A percentile compares a stretch with the other conserved stretches of the same genome.
Evolutionary conservation across 2,113 vertebrate species (phyloP).

Genomic region (Varanus salvator): DNA sequence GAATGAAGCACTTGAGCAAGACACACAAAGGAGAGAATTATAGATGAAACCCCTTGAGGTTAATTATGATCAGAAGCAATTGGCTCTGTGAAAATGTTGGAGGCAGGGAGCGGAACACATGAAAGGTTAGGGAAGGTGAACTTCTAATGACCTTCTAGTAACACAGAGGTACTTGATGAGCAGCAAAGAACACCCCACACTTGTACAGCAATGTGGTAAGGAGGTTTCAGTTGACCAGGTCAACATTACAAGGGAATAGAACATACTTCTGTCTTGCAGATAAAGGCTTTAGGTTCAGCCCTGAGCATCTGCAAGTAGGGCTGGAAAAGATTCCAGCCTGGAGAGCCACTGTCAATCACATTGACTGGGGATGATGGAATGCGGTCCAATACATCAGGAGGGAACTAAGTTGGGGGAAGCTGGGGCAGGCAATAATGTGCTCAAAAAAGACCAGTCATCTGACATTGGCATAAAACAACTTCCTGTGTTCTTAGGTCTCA

Average conservation of each 20-base stretch:
- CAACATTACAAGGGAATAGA: background rate
- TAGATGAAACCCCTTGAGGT: constrained; percentile 62
- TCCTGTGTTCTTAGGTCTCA: background rate
- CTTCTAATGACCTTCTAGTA: constrained; percentile 21
- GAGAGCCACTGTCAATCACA: too few relatives aligned
- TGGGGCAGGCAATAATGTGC: background rate
- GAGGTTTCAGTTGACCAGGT: background rate
- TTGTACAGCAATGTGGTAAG: background rate
- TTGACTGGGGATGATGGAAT: background rate
- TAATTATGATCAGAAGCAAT: constrained; percentile 69
- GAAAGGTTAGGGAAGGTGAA: constrained; percentile 32
- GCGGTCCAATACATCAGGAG: background rate
- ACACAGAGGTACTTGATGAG: background rate
- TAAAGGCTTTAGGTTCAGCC: background rate
- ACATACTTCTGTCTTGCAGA: background rate
- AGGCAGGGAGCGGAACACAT: background rate
- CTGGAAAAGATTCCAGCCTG: background rate
- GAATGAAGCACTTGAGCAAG: background rate
- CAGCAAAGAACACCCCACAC: background rate
- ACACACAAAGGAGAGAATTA: constrained; percentile 1
- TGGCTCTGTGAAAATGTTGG: constrained; percentile 49
- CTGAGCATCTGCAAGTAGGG: background rate
- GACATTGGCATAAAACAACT: background rate
- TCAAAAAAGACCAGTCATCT: background rate
- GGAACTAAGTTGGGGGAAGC: background rate